Evolutionary conservation across 37 sponge, comb jelly and placozoan species (phyloP), one percentile per base, ranked within the genome.

Genomic region (Dysidea cf. avara): DNA sequence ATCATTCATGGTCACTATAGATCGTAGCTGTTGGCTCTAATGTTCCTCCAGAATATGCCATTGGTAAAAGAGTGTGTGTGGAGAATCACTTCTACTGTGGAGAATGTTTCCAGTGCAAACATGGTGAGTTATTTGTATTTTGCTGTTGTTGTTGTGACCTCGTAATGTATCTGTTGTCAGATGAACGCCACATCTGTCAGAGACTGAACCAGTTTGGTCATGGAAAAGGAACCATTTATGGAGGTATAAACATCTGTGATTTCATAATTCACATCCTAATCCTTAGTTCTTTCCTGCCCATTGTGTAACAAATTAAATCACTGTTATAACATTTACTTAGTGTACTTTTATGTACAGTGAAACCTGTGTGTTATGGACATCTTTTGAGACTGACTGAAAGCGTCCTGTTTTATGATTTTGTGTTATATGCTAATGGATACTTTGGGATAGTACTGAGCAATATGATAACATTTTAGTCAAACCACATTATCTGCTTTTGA

Each of bases 1-100:
- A 77, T 76, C 36, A 51, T 68, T 32, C 24, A n/a, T 26, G 18
- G 26, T 2, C 7, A 46, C 36, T 43, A 24, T 71, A 91, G 92
- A 86, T 91, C 2, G 81, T 89, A 24, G 71, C 58, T 20, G 76
- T 68, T 20, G 95, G 95, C 0, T 39, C 64, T 25, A 77, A 68
- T 0, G 88, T 81, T n/a, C 69, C 80, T 46, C 36, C 72, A 3
- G 90, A 86, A 59, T 94, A 68, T 61, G 53, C 68, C 6, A 40
- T 86, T 1, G 95, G 95, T 14, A 82, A 62, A 58, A 72, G 95
- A 49, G 90, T 94, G 25, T 90, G 90, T 79, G 86, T 90, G 3
- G 95, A 94, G 75, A 94, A 94, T 76, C 95, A 94, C 64, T 94
- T 79, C 84, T 94, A 77, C 87, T 94, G 95, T 83, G 95, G 95